Percentiles rank a stretch among this genome's conserved stretches.
These are phyloP conservation scores for Radopholus similis DNA, from an alignment of 1,140 invertebrate genomes.

Conservation along the genomic window DNA sequence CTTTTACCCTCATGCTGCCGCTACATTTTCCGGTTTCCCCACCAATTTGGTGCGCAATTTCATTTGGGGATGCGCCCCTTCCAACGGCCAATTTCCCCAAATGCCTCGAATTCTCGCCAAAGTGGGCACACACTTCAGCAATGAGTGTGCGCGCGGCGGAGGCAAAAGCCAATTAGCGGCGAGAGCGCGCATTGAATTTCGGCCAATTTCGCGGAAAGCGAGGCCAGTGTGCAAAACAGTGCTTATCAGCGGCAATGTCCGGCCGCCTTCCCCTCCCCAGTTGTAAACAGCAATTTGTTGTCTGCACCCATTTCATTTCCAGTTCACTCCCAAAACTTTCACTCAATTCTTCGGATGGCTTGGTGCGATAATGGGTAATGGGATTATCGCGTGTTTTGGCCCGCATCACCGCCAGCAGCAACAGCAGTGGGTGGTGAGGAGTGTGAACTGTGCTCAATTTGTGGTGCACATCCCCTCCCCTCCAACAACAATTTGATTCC, in stretches of 20 bases:
- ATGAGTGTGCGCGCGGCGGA: background rate
- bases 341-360: background rate
- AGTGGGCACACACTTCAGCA: background rate
- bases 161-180: slow-evolving; percentile 1
- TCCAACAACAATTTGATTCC: background rate
- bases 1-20: no score
- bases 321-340: no score
- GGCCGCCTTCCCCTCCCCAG: background rate
- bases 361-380: no score
- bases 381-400: no score
- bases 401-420: no score
- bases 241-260: background rate
- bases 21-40: no score
- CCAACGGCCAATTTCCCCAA: background rate
- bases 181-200: background rate
- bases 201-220: background rate
- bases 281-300: no score
- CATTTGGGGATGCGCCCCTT: background rate
- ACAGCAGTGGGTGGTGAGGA: no score
- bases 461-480: background rate
- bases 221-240: background rate
- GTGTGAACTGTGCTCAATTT: no score
- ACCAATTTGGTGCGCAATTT: background rate
- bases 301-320: no score
- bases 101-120: background rate